Base-by-base conservation (phyloP, 2,888 invertebrate genomes). In the Aphidoletes aphidimyza region DNA sequence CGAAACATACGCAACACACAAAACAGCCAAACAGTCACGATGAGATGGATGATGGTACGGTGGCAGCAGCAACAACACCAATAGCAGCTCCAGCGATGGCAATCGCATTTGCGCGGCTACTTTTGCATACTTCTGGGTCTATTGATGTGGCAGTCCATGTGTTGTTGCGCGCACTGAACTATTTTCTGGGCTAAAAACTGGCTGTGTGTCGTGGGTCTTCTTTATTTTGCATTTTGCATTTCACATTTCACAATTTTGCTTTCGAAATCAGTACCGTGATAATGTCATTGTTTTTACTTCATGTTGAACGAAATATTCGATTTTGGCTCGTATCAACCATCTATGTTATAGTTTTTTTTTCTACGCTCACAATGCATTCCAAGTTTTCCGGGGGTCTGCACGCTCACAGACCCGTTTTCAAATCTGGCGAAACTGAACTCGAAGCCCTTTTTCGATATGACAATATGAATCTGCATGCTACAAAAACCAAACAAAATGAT, bases 261-360 rank as follows among this genome's bases (percentile, higher is more conserved):
- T 69, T 69, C 69, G 34, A 69, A 69, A 69, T 69, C 69, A 69
- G 30, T 69, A 30, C 30, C 69, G 69, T 69, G 69, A 69, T 69
- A 69, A 69, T 69, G 69, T 69, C 69, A 69, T 69, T 69, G 69
- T 69, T 69, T 69, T 69, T 69, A 14, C 30, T 69, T 30, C 69
- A 34, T 30, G 34, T n/a, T 30, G 69, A 69, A 34, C 14, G n/a
- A n/a, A 69, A 69, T 30, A 69, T 30, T 69, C 69, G 69, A 69
- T 69, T 69, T 69, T 69, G 6, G 69, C 11, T 9, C 30, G 69
- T 54, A 14, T 54, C n/a, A 14, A 14, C 1, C n/a, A 8, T 34
- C 34, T 9, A 1, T 69, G 3, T 30, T 17, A 17, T 69, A 1
- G 26, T 14, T 14, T 34, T 11, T 34, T 5, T 17, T 30, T 26